Base-by-base conservation (phyloP, 2,888 invertebrate species). In the Papilio protenor region DNA sequence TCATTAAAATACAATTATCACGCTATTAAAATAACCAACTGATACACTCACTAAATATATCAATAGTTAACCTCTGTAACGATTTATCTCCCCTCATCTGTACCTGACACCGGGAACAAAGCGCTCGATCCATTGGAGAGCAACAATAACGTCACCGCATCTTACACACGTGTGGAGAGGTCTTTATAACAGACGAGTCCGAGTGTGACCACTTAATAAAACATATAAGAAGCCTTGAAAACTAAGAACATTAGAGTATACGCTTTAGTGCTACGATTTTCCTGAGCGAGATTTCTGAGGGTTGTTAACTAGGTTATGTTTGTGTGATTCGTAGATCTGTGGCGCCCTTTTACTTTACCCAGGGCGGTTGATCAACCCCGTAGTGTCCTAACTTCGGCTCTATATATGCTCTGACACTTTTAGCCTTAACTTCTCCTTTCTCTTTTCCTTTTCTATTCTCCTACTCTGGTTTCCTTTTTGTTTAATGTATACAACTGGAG, bases 71-170 rank as follows among this genome's bases (percentile, higher is more conserved):
- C 77, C 47, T 57, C 78, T 72, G 64, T 74, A 79, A 81, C 84
- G 77, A 85, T 85, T 84, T 83, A 85, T 84, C 85, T 84, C 80
- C 79, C 79, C 80, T 76, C 82, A 81, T 82, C 83, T 84, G 84
- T 82, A 80, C 78, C 77, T 82, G 83, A 84, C 83, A 80, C 78
- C 77, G 76, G 78, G 81, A 82, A 83, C 83, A 82, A 83, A 81
- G 82, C 75, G 61, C 59, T 33, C 81, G 75, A 77, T 77, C 81
- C 80, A 81, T 83, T 82, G 79, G 79, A 79, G 79, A 80, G 80
- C 80, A 79, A 81, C 81, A 79, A 81, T 76, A 82, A 82, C 79
- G 81, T 73, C 78, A 79, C 81, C 80, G 81, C 81, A 80, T 80
- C 81, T 83, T 80, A 69, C 27, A 33, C 12, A 10, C 47, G 61